Evolutionary conservation across 2,113 vertebrate species (phyloP), one percentile per base, ranked within the genome.

Genomic region (Crypturellus undulatus): DNA sequence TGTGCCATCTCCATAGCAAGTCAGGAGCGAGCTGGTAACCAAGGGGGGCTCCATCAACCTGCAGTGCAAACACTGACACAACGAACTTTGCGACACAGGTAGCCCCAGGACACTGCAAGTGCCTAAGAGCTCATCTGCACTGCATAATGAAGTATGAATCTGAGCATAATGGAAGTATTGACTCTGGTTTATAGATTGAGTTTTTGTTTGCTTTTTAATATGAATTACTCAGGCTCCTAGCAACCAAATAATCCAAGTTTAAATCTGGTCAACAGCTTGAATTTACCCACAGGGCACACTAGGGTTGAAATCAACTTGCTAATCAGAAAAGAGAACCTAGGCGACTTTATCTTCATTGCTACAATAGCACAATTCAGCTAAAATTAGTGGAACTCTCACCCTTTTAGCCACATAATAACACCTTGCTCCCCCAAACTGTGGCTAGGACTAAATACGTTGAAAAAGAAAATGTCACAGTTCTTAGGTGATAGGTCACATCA

Each of bases 11-110:
- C 52, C 1, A 0, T 20, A 70, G 54, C 3, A 67, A 71, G 16
- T 34, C 40, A 86, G 51, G 32, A 81, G 10, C 20, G 42, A 90
- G 64, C 26, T 25, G 14, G 47, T 40, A 84, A 79, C 24, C 10
- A 63, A 18, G 30, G 25, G 16, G 80, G 22, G 51, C 65, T 71
- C 43, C n/a, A 26, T 11, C 36, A 54, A 34, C 40, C 21, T 25
- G n/a, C 3, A 0, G 0, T 12, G 59, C 38, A 25, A 65, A 77
- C 11, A 26, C 1, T 18, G 19, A 22, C 12, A 5, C 34, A 63
- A 24, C 22, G 28, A 62, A 10, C 21, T 47, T 38, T 62, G 43
- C 32, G 72, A 17, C 42, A 67, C 32, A 65, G 32, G 54, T 10
- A n/a, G 10, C 43, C 40, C 12, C 65, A 85, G 58, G 30, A 79